Conservation (phyloP, 1,140 invertebrate species). For the Leptonema lineaticorne region DNA sequence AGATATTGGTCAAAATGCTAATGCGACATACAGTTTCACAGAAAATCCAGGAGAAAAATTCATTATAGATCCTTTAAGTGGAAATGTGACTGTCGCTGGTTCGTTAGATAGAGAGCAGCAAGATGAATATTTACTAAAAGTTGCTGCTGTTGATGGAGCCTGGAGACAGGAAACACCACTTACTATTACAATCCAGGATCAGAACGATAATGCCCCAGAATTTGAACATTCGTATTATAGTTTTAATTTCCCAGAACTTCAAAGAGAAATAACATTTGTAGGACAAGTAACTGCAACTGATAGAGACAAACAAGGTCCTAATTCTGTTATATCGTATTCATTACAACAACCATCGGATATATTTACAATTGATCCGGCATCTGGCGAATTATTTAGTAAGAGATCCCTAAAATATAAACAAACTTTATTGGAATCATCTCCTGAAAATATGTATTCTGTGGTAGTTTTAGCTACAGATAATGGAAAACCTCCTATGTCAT, state of each 20-base stretch:
- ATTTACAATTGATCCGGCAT: constrained; percentile 87
- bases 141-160: constrained; percentile 82
- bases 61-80: constrained; percentile 80
- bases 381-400: constrained; percentile 87
- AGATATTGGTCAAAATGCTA: constrained; percentile 85
- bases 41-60: constrained; percentile 89
- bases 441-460: constrained; percentile 85
- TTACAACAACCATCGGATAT: constrained; percentile 87
- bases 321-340: constrained; percentile 90
- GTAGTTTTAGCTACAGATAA: constrained; percentile 87
- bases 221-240: constrained; percentile 86
- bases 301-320: constrained; percentile 89
- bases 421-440: constrained; percentile 72
- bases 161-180: constrained; percentile 87
- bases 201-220: constrained; percentile 91
- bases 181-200: constrained; percentile 91
- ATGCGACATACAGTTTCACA: constrained; percentile 84
- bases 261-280: constrained; percentile 75
- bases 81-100: constrained; percentile 88
- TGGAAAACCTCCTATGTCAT: constrained; percentile 88
- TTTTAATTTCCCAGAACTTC: constrained; percentile 87
- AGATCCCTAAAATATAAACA: constrained; percentile 79
- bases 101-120: constrained; percentile 83
- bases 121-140: constrained; percentile 88
- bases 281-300: constrained; percentile 88